Conservation (phyloP, 2,797 vertebrate genomes). For the Champsocephalus esox region DNA sequence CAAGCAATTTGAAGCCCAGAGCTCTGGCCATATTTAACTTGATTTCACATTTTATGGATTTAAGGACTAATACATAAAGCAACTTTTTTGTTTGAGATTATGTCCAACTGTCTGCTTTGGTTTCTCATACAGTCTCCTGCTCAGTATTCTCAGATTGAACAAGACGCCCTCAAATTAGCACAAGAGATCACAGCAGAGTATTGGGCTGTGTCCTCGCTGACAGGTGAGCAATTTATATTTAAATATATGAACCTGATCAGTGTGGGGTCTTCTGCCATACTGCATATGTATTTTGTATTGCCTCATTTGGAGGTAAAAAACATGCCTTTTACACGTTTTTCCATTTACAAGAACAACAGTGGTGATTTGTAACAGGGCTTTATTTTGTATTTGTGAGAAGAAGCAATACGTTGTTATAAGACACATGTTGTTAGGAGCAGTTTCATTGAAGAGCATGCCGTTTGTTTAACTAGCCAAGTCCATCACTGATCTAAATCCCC, state of each 20-base stretch:
- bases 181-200: constrained; percentile 94
- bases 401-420: not conserved
- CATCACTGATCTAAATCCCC: not conserved
- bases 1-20: not conserved
- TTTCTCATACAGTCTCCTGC: constrained; percentile 86
- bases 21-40: not conserved
- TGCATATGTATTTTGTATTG: not conserved
- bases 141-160: constrained; percentile 90
- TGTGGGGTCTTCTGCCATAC: not conserved
- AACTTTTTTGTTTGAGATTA: not conserved
- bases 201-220: constrained; percentile 94
- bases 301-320: not conserved
- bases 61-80: not conserved
- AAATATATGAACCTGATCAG: not conserved
- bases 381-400: not conserved
- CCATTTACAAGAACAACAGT: not conserved
- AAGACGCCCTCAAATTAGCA: constrained; percentile 91
- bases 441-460: not conserved
- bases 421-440: not conserved
- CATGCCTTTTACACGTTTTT: not conserved
- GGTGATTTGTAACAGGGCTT: not conserved
- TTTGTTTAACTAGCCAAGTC: not conserved
- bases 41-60: not conserved
- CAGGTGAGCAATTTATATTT: constrained; percentile 80
- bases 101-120: not conserved